Evolutionary conservation across 1,140 invertebrate species (phyloP), one percentile per base, ranked within the genome.

Genomic region (Caerostris darwini): DNA sequence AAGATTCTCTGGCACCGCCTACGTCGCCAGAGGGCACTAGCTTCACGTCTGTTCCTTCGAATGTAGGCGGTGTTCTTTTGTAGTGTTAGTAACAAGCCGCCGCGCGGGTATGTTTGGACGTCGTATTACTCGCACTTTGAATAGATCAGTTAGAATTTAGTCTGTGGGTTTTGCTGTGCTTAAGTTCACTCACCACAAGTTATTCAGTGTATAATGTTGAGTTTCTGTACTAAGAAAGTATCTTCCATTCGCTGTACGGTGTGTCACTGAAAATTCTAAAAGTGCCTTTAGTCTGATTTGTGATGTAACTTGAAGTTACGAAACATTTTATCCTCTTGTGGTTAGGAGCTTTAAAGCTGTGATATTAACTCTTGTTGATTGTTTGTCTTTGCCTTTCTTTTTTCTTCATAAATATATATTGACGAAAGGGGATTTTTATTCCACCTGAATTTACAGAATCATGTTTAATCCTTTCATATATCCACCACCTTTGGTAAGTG

Each of bases 1-100:
- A 94, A 53, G 86, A 94, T 94, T 67, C 85, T 7, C 56, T 94
- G 86, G 92, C 64, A 94, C 92, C 92, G 92, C 92, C 92, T 94
- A 94, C 92, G 92, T 57, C 92, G 92, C 92, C 92, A 94, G 92
- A 94, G 92, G 92, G 92, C 92, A 94, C 92, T 50, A 94, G 92
- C 59, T 88, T 50, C 69, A 54, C 86, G 19, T 81, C 90, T 87
- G 57, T 86, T 53, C n/a, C 85, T 57, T 34, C 82, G 19, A 86
- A 82, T 88, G 92, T 94, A 86, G 92, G 92, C 92, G 92, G 92
- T 88, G 92, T 94, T 94, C 92, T 86, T 94, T 94, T 94, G 92
- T 94, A 94, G 56, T 88, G 58, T 50, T 59, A 88, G 86, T 88
- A 88, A 88, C 86, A 64, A 88, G 86, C 86, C 86, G 86, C 10